Conservation (phyloP, 2,797 vertebrate species). For the Hippopotamyrus pictus region DNA sequence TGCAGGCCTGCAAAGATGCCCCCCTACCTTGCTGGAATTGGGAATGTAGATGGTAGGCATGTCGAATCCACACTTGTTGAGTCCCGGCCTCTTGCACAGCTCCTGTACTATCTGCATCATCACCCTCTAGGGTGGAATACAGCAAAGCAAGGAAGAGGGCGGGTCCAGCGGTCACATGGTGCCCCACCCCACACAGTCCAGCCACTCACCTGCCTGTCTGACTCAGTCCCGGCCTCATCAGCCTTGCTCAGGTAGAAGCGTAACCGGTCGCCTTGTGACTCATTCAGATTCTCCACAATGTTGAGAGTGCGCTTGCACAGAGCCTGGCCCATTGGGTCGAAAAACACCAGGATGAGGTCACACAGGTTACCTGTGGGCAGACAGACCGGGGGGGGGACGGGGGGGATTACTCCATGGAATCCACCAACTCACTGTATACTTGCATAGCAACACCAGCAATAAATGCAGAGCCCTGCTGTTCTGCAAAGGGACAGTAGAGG, state of each 20-base stretch:
- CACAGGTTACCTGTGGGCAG: slow-evolving; percentile 65
- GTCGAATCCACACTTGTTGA: slow-evolving; percentile 83
- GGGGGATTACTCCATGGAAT: background rate
- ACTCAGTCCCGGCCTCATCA: slow-evolving; percentile 74
- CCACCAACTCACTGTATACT: background rate
- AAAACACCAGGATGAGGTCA: slow-evolving; percentile 79
- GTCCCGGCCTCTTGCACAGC: slow-evolving; percentile 74
- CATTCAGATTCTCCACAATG: slow-evolving; percentile 75
- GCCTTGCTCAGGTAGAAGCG: slow-evolving; percentile 78
- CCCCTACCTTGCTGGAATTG: slow-evolving; percentile 67
- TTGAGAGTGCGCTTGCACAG: slow-evolving; percentile 78
- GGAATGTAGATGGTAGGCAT: slow-evolving; percentile 80
- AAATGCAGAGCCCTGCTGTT: background rate
- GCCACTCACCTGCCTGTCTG: slow-evolving; percentile 69
- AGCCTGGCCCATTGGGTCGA: slow-evolving; percentile 82
- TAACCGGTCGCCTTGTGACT: slow-evolving; percentile 69
- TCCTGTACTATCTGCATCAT: slow-evolving; percentile 87
- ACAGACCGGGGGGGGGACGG: background rate
- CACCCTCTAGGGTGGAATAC: slow-evolving; percentile 59
- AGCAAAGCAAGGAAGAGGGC: background rate
- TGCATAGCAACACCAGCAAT: background rate
- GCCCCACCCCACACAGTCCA: background rate
- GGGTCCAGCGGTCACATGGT: background rate
- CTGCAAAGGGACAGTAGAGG: background rate
- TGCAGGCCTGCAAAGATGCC: background rate